phyloP scores from a whole-genome alignment of 92 coral and sea anemone genomes.

The Porites divaricata region DNA sequence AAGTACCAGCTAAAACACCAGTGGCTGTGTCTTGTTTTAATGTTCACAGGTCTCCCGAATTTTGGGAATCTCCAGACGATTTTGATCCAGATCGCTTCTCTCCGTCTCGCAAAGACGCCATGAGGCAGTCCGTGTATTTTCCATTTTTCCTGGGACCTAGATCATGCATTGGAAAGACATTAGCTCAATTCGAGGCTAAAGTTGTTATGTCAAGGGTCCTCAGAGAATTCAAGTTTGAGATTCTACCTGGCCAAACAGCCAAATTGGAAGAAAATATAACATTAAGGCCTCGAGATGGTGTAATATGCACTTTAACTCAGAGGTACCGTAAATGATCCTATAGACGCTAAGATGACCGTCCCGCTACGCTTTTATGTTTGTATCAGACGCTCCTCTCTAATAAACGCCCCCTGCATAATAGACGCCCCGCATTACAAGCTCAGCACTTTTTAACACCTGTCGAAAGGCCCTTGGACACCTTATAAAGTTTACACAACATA shows the following conservation, averaged over 20 bases:
- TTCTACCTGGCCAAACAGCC: slow-evolving; percentile 70
- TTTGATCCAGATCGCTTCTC: slow-evolving; percentile 87
- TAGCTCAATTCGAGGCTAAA: slow-evolving; percentile 88
- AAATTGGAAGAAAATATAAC: slow-evolving; percentile 60
- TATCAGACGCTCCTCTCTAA: too few species aligned
- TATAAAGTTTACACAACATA: too few species aligned
- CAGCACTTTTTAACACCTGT: too few species aligned
- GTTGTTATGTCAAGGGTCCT: slow-evolving; percentile 80
- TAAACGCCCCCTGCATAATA: too few species aligned
- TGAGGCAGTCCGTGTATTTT: slow-evolving; percentile 57
- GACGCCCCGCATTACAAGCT: too few species aligned
- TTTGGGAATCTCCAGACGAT: slow-evolving; percentile 69
- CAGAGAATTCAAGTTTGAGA: slow-evolving; percentile 62
- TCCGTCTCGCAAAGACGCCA: slow-evolving; percentile 33
- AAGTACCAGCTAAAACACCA: slow-evolving; percentile 53
- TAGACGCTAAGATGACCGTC: neutral
- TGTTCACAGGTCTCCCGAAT: slow-evolving; percentile 49
- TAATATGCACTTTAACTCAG: slow-evolving; percentile 52
- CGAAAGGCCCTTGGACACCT: too few species aligned
- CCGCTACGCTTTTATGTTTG: too few species aligned
- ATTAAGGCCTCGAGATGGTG: slow-evolving; percentile 75
- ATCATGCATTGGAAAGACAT: slow-evolving; percentile 79
- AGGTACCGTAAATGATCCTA: neutral
- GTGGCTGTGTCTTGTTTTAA: slow-evolving; percentile 19
- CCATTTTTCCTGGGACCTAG: slow-evolving; percentile 87